These are phyloP conservation scores for Elysia chlorotica DNA, from an alignment of 1,140 invertebrate genomes.

Conservation along the genomic window DNA sequence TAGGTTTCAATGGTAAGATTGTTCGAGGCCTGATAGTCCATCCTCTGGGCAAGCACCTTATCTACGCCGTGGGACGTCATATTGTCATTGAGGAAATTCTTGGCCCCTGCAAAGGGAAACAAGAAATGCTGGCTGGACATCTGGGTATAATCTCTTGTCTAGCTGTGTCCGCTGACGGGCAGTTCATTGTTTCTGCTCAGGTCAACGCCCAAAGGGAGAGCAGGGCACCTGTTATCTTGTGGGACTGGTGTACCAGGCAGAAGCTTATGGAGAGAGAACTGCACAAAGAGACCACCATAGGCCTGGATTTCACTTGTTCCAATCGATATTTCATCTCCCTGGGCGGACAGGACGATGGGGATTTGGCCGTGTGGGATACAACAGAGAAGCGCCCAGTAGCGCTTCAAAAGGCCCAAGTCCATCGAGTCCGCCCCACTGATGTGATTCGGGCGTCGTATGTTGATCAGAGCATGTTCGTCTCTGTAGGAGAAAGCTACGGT, in stretches of 20 bases:
- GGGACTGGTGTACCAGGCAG: slow-evolving; percentile 8
- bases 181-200: neutral
- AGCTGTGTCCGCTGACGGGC: slow-evolving; percentile 5
- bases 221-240: slow-evolving; percentile 7
- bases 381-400: neutral
- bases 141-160: neutral
- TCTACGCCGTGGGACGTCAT: neutral
- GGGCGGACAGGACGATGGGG: slow-evolving; percentile 12
- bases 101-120: neutral
- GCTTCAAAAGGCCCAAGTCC: neutral
- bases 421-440: neutral
- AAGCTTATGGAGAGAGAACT: neutral
- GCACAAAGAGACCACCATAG: slow-evolving; percentile 12
- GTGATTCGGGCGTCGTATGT: too few relatives aligned
- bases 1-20: too few relatives aligned
- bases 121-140: slow-evolving; percentile 4
- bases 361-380: neutral
- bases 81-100: neutral
- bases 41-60: neutral
- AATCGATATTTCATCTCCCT: neutral
- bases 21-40: slow-evolving; percentile 4
- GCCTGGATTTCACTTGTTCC: slow-evolving; percentile 5
- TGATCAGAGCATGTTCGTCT: too few relatives aligned
- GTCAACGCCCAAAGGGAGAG: neutral
- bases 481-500: slow-evolving; percentile 10